Evolutionary conservation across 2,888 invertebrate species (phyloP).

Genomic region (Heteromyza rotundicornis): DNA sequence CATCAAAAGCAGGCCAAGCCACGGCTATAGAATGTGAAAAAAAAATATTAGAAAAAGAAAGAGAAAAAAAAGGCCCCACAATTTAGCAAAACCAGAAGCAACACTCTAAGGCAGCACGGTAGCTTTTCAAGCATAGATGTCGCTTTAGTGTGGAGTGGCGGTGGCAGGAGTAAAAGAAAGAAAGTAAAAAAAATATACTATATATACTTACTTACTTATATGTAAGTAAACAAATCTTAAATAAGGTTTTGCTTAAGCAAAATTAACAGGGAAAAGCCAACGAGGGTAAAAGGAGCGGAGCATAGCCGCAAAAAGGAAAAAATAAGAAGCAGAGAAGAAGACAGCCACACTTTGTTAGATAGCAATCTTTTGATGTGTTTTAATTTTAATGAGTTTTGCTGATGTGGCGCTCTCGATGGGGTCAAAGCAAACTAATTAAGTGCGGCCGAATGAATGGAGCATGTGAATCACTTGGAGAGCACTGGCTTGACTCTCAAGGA

Average conservation of each 20-base stretch:
- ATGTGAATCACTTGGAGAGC: not conserved
- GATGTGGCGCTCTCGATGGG: not conserved
- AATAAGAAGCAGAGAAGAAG: no score
- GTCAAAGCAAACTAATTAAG: slow-evolving; percentile 44
- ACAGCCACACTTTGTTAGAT: slow-evolving; percentile 31
- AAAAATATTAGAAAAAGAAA: not conserved
- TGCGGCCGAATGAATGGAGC: slow-evolving; percentile 3
- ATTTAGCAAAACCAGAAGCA: not conserved
- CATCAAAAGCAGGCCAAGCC: not conserved
- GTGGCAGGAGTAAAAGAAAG: not conserved
- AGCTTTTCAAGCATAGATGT: slow-evolving; percentile 3
- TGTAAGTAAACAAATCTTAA: not conserved
- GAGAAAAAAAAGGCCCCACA: not conserved
- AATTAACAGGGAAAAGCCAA: not conserved
- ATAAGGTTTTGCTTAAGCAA: not conserved
- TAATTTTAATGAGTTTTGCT: slow-evolving; percentile 50
- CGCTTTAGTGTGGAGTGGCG: not conserved
- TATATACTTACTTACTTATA: no score
- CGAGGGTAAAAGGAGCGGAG: not conserved
- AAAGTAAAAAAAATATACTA: not conserved
- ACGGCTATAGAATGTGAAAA: not conserved
- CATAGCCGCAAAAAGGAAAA: not conserved
- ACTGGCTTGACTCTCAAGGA: no score
- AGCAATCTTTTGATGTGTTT: slow-evolving; percentile 49
- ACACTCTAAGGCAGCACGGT: not conserved